Conservation (phyloP, 2,888 invertebrate species). For the Molanna angustata region DNA sequence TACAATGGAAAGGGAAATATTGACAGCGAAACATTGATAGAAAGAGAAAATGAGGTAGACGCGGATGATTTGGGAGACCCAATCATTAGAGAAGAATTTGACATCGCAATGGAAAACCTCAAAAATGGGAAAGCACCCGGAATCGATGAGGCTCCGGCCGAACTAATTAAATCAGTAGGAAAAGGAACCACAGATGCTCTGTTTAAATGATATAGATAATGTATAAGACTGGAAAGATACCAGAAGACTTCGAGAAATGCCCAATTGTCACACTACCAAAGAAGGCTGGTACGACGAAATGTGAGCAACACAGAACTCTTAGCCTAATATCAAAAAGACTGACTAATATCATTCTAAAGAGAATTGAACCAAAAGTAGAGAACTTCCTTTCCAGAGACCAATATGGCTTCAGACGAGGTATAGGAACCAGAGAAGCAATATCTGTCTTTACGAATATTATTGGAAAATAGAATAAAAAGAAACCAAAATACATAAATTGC, state of each 20-base stretch:
- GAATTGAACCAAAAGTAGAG: constrained; percentile 7
- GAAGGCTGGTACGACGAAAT: background rate
- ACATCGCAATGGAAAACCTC: background rate
- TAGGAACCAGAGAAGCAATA: constrained; percentile 9
- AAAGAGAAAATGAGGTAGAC: background rate
- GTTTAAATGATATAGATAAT: background rate
- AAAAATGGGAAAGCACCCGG: background rate
- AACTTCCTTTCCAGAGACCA: background rate
- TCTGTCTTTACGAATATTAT: constrained; percentile 7
- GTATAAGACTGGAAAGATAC: background rate
- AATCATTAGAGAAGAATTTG: constrained; percentile 1
- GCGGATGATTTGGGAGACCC: constrained; percentile 1
- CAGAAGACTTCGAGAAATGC: constrained; percentile 1
- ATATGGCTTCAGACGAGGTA: background rate
- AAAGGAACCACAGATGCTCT: background rate
- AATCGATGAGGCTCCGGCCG: constrained; percentile 1
- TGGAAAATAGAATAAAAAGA: constrained; percentile 10
- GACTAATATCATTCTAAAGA: background rate
- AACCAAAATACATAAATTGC: constrained; percentile 13
- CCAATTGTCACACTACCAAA: background rate
- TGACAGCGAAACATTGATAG: background rate
- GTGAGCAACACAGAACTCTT: background rate
- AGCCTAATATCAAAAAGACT: background rate
- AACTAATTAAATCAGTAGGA: constrained; percentile 8
- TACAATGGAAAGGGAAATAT: background rate